Evolutionary conservation across 1,140 invertebrate species (phyloP), one percentile per base, ranked within the genome.

Genomic region (Brachionus calyciflorus): DNA sequence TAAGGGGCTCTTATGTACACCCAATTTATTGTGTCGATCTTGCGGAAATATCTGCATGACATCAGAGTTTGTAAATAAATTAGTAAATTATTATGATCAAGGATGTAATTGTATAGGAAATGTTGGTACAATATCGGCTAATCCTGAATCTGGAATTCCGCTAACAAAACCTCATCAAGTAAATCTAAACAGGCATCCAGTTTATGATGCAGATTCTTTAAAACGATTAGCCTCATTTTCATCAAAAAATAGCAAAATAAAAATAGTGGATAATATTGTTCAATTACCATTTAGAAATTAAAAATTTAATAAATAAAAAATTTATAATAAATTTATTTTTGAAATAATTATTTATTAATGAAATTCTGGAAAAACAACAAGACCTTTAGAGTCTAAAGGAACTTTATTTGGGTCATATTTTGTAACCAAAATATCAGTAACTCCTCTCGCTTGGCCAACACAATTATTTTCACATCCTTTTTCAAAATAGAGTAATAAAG

Each of bases 401-500:
- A 65, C 37, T 44, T 65, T 65, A 24, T 65, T 65, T 14, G 60
- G 60, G n/a, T 65, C 60, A 26, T 30, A 65, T 44, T 65, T 65
- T 3, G 60, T 24, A 10, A 65, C 60, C 4, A 65, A 24, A 12
- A 65, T 65, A 30, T 65, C 30, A 1, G 60, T 19, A 2, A 24
- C 19, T 24, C 40, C 40, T 65, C 37, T 44, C 14, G 40, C 40
- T 65, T 41, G 40, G 2, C 60, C 60, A 44, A 24, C 33, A 26
- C 60, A 65, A 44, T 65, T 65, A 12, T 65, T 65, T 14, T 19
- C 33, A 24, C 60, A 65, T 24, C 60, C 60, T 44, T 44, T 44
- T 19, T 65, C 19, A 10, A 44, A 65, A 28, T 65, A 65, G 30
- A 44, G 60, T 24, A 65, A 7, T n/a, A 65, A 17, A 30, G 37